Evolutionary conservation across 2,113 vertebrate genomes (phyloP).

Genomic region (Cyphomyrus discorhynchus): DNA sequence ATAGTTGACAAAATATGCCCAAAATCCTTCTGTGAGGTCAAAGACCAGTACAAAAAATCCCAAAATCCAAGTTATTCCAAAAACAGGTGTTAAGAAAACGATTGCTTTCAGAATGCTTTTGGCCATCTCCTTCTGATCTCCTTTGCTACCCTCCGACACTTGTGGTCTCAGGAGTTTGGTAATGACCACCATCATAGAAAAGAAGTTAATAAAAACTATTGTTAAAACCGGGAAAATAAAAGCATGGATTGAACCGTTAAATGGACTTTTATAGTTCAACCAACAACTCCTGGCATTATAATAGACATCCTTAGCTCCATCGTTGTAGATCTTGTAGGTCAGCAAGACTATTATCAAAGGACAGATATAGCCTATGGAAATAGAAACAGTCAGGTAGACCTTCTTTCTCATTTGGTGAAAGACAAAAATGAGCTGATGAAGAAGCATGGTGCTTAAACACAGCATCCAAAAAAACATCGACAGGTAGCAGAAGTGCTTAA

Average conservation of each 20-base stretch:
- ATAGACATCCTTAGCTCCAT: constrained; percentile 48
- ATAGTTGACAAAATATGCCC: constrained; percentile 40
- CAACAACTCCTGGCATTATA: constrained; percentile 59
- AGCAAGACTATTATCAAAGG: constrained; percentile 68
- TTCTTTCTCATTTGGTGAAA: constrained; percentile 73
- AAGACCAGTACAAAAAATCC: constrained; percentile 43
- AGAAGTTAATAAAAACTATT: constrained; percentile 71
- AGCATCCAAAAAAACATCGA: constrained; percentile 93
- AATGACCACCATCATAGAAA: constrained; percentile 73
- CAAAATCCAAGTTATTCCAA: constrained; percentile 62
- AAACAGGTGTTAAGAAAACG: constrained; percentile 58
- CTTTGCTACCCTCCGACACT: not conserved
- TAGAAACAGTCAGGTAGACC: constrained; percentile 57
- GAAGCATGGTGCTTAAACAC: constrained; percentile 74
- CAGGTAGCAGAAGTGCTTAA: constrained; percentile 80
- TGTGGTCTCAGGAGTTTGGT: constrained; percentile 70
- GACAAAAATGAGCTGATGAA: constrained; percentile 77
- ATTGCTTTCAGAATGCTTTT: constrained; percentile 54
- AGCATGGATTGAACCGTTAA: constrained; percentile 66
- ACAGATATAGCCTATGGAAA: constrained; percentile 71
- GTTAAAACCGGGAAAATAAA: constrained; percentile 69
- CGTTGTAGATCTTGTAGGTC: constrained; percentile 53
- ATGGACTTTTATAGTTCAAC: constrained; percentile 55
- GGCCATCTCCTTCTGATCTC: constrained; percentile 44
- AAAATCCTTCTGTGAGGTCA: constrained; percentile 22